Conservation (phyloP, 2,888 invertebrate genomes). For the Calliopum simillimum region DNA sequence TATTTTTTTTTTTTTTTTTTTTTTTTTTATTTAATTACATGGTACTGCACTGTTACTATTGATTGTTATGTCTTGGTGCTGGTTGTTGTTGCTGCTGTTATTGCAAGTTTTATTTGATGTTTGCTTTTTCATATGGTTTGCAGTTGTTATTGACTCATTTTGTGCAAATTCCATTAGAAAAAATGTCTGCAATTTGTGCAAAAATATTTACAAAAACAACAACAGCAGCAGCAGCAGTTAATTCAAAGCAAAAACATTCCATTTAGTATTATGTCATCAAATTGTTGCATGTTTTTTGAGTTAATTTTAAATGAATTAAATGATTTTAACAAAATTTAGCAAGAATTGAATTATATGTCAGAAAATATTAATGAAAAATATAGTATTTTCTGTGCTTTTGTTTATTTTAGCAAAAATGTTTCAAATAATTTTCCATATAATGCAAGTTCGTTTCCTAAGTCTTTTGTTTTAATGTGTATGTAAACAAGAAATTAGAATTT, state of each 20-base stretch:
- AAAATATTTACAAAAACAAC: background rate
- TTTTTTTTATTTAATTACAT: conserved; percentile 1
- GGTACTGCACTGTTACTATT: background rate
- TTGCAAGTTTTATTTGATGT: background rate
- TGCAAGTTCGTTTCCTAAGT: too few relatives aligned
- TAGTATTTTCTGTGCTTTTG: too few relatives aligned
- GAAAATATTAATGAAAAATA: too few relatives aligned
- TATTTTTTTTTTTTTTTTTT: background rate
- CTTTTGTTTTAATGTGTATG: too few relatives aligned
- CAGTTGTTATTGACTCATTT: background rate
- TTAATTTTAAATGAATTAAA: background rate
- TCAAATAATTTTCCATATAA: too few relatives aligned
- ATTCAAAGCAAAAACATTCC: background rate
- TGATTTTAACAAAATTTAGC: too few relatives aligned
- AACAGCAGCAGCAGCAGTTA: background rate
- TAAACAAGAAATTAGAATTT: too few relatives aligned
- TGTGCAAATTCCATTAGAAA: background rate
- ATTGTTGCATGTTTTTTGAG: background rate
- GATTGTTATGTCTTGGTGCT: background rate
- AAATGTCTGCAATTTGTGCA: conserved; percentile 10
- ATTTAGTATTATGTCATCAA: conserved; percentile 1
- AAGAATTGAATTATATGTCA: too few relatives aligned
- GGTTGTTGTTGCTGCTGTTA: conserved; percentile 1
- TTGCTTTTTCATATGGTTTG: background rate
- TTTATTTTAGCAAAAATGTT: too few relatives aligned